A percentile compares a stretch with the other conserved stretches of the same genome.
Evolutionary conservation across 1,140 invertebrate species (phyloP).

Genomic region (Scaptomyza montana): DNA sequence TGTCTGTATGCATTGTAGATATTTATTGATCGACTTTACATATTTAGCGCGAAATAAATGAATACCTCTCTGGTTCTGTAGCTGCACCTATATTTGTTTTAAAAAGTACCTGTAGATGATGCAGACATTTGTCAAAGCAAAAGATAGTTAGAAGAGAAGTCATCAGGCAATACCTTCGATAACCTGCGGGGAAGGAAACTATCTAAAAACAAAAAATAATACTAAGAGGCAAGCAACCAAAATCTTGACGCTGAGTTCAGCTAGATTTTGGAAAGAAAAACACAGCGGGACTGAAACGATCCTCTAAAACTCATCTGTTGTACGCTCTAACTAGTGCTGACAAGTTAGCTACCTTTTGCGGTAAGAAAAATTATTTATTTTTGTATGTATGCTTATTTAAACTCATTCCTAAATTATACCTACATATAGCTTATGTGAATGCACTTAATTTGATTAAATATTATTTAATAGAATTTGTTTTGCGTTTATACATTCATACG

Average conservation of each 20-base stretch:
- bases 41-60: too few relatives aligned
- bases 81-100: too few relatives aligned
- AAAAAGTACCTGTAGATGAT: slow-evolving; percentile 19
- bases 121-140: slow-evolving; percentile 40
- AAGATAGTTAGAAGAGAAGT: slow-evolving; percentile 18
- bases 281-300: slow-evolving; percentile 39
- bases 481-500: too few relatives aligned
- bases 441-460: too few relatives aligned
- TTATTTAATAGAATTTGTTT: too few relatives aligned
- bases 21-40: too few relatives aligned
- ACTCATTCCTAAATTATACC: too few relatives aligned
- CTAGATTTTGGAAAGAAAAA: slow-evolving; percentile 9
- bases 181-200: slow-evolving; percentile 39
- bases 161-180: slow-evolving; percentile 16
- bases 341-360: not conserved
- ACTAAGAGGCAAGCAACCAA: slow-evolving; percentile 2
- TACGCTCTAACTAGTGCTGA: not conserved
- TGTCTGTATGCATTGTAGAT: too few relatives aligned
- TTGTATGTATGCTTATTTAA: too few relatives aligned
- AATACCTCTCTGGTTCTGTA: too few relatives aligned
- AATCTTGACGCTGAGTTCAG: not conserved
- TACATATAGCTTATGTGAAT: too few relatives aligned
- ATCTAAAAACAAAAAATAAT: slow-evolving; percentile 21
- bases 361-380: too few relatives aligned
- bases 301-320: slow-evolving; percentile 41